phyloP scores from a whole-genome alignment of 2,113 vertebrate species.

The Oreocharis arfaki region DNA sequence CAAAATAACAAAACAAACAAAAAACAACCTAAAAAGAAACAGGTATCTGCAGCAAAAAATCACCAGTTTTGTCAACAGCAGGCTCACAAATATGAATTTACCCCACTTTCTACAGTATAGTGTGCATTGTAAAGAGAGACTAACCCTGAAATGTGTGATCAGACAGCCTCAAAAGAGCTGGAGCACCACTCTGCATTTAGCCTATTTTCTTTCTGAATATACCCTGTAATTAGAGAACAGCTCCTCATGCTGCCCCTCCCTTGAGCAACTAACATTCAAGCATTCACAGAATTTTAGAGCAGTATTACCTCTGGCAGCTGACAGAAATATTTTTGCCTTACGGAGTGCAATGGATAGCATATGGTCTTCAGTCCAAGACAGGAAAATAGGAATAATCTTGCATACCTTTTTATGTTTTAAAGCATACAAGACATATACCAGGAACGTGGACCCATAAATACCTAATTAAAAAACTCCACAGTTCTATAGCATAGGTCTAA shows the following conservation, averaged over 20 bases:
- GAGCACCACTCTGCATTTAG: neutral
- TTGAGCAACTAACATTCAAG: constrained; percentile 30
- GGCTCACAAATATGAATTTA: neutral
- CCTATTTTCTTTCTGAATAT: constrained; percentile 51
- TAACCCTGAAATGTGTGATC: neutral
- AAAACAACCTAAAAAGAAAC: neutral
- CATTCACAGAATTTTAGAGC: constrained; percentile 58
- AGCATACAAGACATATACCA: neutral
- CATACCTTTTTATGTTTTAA: neutral
- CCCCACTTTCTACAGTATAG: neutral
- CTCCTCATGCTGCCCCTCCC: constrained; percentile 64
- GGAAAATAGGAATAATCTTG: neutral
- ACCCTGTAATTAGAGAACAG: constrained; percentile 65
- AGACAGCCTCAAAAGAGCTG: neutral
- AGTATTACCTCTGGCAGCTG: constrained; percentile 26
- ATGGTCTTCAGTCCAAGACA: neutral
- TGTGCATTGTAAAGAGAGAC: neutral
- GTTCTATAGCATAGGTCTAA: neutral
- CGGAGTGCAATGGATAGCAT: neutral
- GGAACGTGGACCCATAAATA: neutral
- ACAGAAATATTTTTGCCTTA: neutral
- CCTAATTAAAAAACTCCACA: neutral
- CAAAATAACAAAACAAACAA: neutral
- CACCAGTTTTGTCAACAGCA: neutral
- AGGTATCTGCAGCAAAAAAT: neutral